phyloP scores from a whole-genome alignment of 2,797 vertebrate species.

The Helicolenus hilgendorfi region DNA sequence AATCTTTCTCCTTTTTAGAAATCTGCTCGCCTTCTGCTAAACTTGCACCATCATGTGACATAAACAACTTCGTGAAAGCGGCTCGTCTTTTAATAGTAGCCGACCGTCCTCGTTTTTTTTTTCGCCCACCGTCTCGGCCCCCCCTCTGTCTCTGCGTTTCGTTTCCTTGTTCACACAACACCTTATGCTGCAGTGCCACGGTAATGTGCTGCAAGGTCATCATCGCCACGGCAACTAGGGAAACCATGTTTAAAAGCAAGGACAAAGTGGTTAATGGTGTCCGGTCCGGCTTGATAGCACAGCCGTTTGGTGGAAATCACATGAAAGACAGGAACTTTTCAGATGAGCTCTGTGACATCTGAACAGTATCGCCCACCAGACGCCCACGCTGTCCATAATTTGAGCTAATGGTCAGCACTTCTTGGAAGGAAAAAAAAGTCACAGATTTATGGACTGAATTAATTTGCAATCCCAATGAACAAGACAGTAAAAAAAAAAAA shows the following conservation, averaged over 20 bases:
- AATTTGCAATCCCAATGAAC: not conserved
- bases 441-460: not conserved
- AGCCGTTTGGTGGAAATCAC: not conserved
- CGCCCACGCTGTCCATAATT: not conserved
- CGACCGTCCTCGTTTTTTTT: conserved; percentile 71
- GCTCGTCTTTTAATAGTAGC: conserved; percentile 77
- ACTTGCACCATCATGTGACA: conserved; percentile 66
- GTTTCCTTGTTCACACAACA: conserved; percentile 71
- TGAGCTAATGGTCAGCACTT: not conserved
- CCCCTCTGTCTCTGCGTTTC: conserved; percentile 22
- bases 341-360: not conserved
- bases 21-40: conserved; percentile 52
- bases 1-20: conserved; percentile 25
- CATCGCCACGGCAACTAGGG: conserved; percentile 64
- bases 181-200: conserved; percentile 75
- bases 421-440: not conserved
- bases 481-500: not conserved
- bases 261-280: conserved; percentile 66
- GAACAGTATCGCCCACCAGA: not conserved
- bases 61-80: conserved; percentile 71
- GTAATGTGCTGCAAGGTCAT: conserved; percentile 83
- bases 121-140: conserved; percentile 43
- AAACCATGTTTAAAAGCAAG: conserved; percentile 61
- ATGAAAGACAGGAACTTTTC: not conserved
- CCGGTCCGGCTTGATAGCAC: conserved; percentile 24